A percentile compares a stretch with the other conserved stretches of the same genome.
phyloP scores from a whole-genome alignment of 2,113 vertebrate genomes.

The Galbula dea region DNA sequence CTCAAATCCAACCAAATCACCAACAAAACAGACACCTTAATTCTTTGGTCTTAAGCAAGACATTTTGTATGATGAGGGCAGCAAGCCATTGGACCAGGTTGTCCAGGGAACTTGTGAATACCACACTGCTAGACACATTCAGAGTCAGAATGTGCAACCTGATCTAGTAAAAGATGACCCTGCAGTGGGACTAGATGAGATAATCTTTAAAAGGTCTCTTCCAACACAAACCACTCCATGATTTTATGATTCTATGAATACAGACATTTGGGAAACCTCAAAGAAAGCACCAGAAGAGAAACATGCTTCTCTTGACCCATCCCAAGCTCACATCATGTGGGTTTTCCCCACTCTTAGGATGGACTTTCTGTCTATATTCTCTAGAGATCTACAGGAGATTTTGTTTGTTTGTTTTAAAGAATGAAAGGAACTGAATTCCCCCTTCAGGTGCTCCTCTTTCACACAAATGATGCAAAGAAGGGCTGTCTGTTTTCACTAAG shows the following conservation, averaged over 20 bases:
- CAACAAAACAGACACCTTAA: background rate
- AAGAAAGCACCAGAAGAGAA: background rate
- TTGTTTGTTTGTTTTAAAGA: background rate
- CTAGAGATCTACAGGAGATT: background rate
- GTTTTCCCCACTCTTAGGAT: background rate
- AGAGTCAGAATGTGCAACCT: background rate
- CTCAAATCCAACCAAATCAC: background rate
- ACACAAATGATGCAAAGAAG: background rate
- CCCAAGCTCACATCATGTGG: background rate
- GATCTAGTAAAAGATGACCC: background rate
- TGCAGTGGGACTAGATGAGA: background rate
- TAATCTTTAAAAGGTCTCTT: background rate
- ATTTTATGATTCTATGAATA: background rate
- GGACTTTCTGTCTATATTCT: background rate
- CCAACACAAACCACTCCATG: background rate
- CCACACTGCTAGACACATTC: accelerated
- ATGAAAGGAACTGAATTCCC: background rate
- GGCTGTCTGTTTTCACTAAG: background rate
- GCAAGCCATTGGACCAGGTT: background rate
- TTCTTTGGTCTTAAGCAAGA: background rate
- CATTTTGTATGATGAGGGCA: background rate
- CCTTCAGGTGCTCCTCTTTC: background rate
- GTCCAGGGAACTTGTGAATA: background rate
- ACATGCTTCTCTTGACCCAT: background rate
- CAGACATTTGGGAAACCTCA: background rate